Evolutionary conservation across 1,140 invertebrate genomes (phyloP).

Genomic region (Drosophila cardini): DNA sequence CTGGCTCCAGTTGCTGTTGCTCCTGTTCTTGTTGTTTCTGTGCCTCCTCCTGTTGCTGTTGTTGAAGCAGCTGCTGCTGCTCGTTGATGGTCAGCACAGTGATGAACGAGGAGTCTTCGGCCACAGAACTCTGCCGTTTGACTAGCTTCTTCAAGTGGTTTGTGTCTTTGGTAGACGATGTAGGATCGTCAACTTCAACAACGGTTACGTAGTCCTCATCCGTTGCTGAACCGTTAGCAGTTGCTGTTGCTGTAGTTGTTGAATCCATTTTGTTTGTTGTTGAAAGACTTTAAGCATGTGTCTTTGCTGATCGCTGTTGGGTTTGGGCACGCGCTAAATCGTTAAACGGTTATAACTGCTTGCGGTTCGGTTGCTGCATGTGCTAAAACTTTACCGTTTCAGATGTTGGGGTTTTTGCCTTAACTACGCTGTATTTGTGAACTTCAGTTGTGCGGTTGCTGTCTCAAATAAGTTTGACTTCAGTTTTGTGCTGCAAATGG

Average conservation of each 20-base stretch:
- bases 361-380: background rate
- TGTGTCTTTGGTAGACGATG: constrained; percentile 74
- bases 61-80: constrained; percentile 62
- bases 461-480: constrained; percentile 28
- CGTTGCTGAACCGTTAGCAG: constrained; percentile 41
- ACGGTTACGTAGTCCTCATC: constrained; percentile 88
- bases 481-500: constrained; percentile 22
- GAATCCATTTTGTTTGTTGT: constrained; percentile 44
- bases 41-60: constrained; percentile 46
- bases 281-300: constrained; percentile 34
- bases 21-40: constrained; percentile 1
- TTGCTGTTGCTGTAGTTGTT: constrained; percentile 35
- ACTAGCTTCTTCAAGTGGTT: constrained; percentile 84
- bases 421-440: constrained; percentile 31
- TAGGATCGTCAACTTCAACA: constrained; percentile 87
- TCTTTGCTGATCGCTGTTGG: constrained; percentile 21
- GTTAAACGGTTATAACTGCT: background rate
- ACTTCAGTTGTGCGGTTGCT: constrained; percentile 36
- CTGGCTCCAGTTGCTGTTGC: constrained; percentile 4
- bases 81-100: constrained; percentile 80
- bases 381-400: constrained; percentile 16
- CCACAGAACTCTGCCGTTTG: constrained; percentile 80
- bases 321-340: constrained; percentile 18
- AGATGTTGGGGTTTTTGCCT: constrained; percentile 16
- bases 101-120: constrained; percentile 79